phyloP scores from a whole-genome alignment of 2,113 vertebrate genomes.

The Monopterus albus region DNA sequence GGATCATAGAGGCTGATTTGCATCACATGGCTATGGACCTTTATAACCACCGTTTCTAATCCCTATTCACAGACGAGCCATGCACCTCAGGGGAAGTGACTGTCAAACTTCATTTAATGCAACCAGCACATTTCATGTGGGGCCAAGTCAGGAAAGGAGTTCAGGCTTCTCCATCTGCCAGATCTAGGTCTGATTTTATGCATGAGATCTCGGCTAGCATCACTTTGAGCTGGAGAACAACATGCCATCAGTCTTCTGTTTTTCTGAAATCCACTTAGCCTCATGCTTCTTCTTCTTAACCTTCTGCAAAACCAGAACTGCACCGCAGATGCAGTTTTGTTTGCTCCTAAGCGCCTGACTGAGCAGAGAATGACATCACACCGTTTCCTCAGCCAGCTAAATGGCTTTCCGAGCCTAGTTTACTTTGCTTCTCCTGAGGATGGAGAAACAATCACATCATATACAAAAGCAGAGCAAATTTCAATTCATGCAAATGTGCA shows the following conservation, averaged over 20 bases:
- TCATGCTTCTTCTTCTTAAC: conserved; percentile 60
- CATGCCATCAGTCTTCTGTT: conserved; percentile 66
- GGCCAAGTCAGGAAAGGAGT: neutral
- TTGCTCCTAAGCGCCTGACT: conserved; percentile 62
- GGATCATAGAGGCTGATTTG: conserved; percentile 51
- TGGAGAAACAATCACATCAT: neutral
- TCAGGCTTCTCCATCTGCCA: conserved; percentile 19
- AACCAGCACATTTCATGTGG: conserved; percentile 29
- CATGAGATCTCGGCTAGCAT: conserved; percentile 18
- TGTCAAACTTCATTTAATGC: conserved; percentile 47
- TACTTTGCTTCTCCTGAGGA: conserved; percentile 23
- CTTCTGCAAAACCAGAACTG: conserved; percentile 61
- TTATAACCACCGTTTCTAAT: conserved; percentile 31
- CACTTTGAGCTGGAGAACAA: conserved; percentile 38
- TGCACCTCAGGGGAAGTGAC: conserved; percentile 25
- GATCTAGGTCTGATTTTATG: conserved; percentile 50
- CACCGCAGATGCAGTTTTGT: conserved; percentile 67
- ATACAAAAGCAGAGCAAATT: conserved; percentile 3
- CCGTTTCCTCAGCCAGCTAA: conserved; percentile 68
- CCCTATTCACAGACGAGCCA: conserved; percentile 47
- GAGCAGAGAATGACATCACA: conserved; percentile 59
- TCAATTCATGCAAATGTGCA: no score
- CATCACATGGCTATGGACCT: conserved; percentile 27
- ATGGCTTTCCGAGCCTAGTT: conserved; percentile 56
- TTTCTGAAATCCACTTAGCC: conserved; percentile 51